These are phyloP conservation scores for Chorisops tibialis DNA, from an alignment of 2,888 invertebrate genomes.

Conservation along the genomic window DNA sequence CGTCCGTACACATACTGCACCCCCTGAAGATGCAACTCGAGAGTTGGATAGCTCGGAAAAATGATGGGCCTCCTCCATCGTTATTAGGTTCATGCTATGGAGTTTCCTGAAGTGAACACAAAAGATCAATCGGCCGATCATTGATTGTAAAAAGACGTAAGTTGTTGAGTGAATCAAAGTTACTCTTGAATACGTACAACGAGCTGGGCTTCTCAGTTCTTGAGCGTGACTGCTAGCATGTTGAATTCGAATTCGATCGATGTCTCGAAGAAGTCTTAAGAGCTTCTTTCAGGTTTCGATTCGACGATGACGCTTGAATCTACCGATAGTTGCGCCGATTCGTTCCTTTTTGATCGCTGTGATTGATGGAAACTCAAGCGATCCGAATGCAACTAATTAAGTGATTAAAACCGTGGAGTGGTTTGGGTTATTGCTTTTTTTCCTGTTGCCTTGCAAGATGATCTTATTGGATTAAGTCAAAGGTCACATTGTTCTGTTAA, in stretches of 20 bases:
- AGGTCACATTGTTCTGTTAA: slow-evolving; percentile 28
- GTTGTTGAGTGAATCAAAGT: slow-evolving; percentile 24
- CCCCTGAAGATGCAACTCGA: not conserved
- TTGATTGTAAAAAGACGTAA: slow-evolving; percentile 14
- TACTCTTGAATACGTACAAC: too few relatives aligned
- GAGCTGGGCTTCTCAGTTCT: too few relatives aligned
- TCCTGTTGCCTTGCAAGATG: not conserved
- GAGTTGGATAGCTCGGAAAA: not conserved
- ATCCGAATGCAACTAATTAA: slow-evolving; percentile 24
- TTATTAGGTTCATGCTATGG: not conserved
- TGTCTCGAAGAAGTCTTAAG: too few relatives aligned
- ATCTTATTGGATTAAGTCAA: slow-evolving; percentile 13
- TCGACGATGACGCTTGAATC: too few relatives aligned
- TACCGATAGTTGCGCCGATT: too few relatives aligned
- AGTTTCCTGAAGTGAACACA: slow-evolving; percentile 17
- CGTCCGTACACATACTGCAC: not conserved
- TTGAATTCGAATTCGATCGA: too few relatives aligned
- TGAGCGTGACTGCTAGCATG: too few relatives aligned
- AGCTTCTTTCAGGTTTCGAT: too few relatives aligned
- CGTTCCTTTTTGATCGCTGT: slow-evolving; percentile 6
- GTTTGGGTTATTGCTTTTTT: slow-evolving; percentile 10
- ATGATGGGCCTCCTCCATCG: not conserved
- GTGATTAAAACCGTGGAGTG: slow-evolving; percentile 22
- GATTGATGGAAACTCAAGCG: slow-evolving; percentile 19
- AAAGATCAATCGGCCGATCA: slow-evolving; percentile 23